Evolutionary conservation across 2,888 invertebrate species (phyloP), one percentile per base, ranked within the genome.

Genomic region (Actias luna): DNA sequence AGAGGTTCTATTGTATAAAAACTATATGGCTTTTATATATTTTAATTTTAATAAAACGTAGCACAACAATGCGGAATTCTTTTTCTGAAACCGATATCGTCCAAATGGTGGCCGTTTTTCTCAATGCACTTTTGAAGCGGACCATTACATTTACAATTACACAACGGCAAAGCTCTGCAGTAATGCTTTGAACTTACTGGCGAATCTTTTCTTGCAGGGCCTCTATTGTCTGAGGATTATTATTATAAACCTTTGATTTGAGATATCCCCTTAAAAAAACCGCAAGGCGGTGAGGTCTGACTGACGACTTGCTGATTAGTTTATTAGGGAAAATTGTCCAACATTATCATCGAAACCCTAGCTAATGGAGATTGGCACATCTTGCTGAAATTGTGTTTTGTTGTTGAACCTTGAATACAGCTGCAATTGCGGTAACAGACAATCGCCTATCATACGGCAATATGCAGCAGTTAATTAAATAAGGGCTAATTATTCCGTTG

Each of bases 191-290:
- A 46, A 46, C 18, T 52, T 60, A 33, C 3, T 5, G 22, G 29
- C 60, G 46, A 27, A 60, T 60, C 18, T 60, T 52, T 29, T 60
- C 31, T n/a, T 50, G 29, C 22, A 60, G 18, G 18, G 31, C 33
- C 29, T 25, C 16, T 14, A 60, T 46, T 25, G 52, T 63, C 18
- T 22, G 36, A 12, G 50, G 16, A n/a, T 35, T 59, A 31, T 59
- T 63, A 12, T 55, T 42, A 29, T 59, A 59, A 52, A 59, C 52
- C 18, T 52, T 52, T 8, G 59, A 39, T 52, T 63, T 59, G 10
- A 63, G 42, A 42, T 59, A 52, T 52, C 35, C 60, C 60, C 52
- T 50, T 50, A 59, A 33, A 39, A 29, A 36, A 59, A n/a, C 35
- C 50, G 42, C 58, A 42, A 58, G 33, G 35, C 22, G n/a, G 29